A percentile compares a stretch with the other conserved stretches of the same genome.
phyloP scores from a whole-genome alignment of 2,888 invertebrate genomes.

The Tortrix viridana region DNA sequence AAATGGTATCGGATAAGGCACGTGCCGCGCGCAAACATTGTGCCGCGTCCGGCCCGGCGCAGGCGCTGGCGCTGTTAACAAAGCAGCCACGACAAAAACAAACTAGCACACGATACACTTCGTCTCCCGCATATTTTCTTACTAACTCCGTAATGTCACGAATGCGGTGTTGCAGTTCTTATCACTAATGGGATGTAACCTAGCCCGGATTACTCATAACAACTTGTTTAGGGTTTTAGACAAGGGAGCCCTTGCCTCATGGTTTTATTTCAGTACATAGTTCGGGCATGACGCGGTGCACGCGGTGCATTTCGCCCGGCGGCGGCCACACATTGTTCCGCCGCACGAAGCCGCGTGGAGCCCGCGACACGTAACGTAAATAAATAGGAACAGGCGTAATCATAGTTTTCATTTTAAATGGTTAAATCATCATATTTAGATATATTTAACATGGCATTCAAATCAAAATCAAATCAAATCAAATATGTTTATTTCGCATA shows the following conservation, averaged over 20 bases:
- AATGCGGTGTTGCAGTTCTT: conserved; percentile 33
- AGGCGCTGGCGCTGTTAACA: conserved; percentile 26
- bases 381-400: conserved; percentile 1
- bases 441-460: too few relatives aligned
- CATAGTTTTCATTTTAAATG: background rate
- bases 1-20: conserved; percentile 76
- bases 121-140: conserved; percentile 36
- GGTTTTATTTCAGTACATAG: conserved; percentile 21
- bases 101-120: conserved; percentile 35
- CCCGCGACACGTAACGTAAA: background rate
- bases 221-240: conserved; percentile 25
- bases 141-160: conserved; percentile 35
- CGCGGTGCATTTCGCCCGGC: conserved; percentile 18
- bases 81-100: conserved; percentile 35
- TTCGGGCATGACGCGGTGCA: conserved; percentile 40
- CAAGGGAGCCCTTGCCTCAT: conserved; percentile 22
- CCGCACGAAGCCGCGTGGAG: conserved; percentile 5
- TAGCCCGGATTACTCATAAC: conserved; percentile 34
- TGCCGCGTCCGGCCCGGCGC: conserved; percentile 35
- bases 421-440: too few relatives aligned
- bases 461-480: too few relatives aligned
- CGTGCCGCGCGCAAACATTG: conserved; percentile 59
- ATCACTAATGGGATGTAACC: conserved; percentile 20
- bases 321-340: conserved; percentile 12
- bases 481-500: too few relatives aligned